phyloP scores from a whole-genome alignment of 2,797 vertebrate genomes.

The Mormyrops attenuatus region DNA sequence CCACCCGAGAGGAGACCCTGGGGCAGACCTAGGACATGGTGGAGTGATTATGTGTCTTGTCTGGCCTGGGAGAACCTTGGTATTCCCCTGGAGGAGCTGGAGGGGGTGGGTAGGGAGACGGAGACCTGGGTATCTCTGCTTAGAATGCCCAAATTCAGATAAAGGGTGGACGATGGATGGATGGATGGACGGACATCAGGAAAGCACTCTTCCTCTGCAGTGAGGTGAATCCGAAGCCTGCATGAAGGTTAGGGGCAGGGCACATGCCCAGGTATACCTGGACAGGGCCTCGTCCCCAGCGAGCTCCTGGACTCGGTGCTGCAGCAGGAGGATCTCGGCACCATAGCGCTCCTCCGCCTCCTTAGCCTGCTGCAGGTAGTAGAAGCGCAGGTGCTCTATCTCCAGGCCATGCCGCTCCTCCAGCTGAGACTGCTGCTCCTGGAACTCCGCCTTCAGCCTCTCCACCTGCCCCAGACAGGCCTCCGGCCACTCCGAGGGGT shows the following conservation, averaged over 20 bases:
- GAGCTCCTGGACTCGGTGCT: conserved; percentile 62
- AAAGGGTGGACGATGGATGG: neutral
- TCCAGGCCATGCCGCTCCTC: conserved; percentile 70
- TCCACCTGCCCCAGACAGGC: conserved; percentile 42
- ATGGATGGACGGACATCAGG: neutral
- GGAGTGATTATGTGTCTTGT: neutral
- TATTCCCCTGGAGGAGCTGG: neutral
- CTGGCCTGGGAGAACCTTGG: neutral
- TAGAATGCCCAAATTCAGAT: neutral
- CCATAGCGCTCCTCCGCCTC: conserved; percentile 68
- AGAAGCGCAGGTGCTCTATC: conserved; percentile 63
- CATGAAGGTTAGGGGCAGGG: neutral
- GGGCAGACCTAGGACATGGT: neutral
- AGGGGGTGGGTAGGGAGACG: neutral
- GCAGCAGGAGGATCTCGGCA: conserved; percentile 64
- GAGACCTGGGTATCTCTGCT: neutral
- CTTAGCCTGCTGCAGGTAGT: conserved; percentile 70
- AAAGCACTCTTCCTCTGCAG: neutral
- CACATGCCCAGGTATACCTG: conserved; percentile 56
- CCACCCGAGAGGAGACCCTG: neutral
- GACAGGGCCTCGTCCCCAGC: conserved; percentile 41
- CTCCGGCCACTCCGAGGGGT: conserved; percentile 32
- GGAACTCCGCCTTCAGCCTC: conserved; percentile 58
- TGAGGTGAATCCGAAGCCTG: neutral
- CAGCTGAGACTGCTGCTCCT: conserved; percentile 57